Base-by-base conservation (phyloP, 2,888 invertebrate genomes). In the Ametastegia equiseti region DNA sequence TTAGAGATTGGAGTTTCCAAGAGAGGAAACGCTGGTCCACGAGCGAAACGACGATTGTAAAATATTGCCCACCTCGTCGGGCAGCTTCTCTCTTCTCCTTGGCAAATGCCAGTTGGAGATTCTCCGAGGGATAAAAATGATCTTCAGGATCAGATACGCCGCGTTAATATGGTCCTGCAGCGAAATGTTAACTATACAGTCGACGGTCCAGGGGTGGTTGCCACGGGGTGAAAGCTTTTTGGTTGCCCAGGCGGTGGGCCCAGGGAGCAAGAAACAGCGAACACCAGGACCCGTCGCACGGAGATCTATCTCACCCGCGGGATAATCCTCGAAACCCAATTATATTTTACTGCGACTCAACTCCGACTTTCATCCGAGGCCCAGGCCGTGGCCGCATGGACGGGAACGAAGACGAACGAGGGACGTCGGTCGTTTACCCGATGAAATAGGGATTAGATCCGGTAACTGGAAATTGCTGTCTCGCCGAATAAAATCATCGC, bases 301-400 rank as follows among this genome's bases (percentile, higher is more conserved):
- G 89, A 90, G 90, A 90, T 91, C 89, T 90, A 89, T 89, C 88
- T 88, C 88, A 88, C 88, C 89, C 89, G 88, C 89, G 88, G 90
- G 91, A 91, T 91, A 91, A 91, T 91, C 91, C 91, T 88, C 87
- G 88, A 91, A 91, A 91, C 90, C 90, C 90, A 91, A 91, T 91
- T 91, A 91, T 91, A 91, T 91, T 91, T 91, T 89, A 90, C 91
- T 90, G 90, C 91, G 89, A 91, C 89, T 91, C 90, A 88, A 89
- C 90, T 90, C 88, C 89, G 90, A 90, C 90, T 91, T 90, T 88
- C 89, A 89, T 88, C 88, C 87, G 84, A 83, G 84, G 42, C 42
- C 86, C 60, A 60, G 42, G 36, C 69, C 80, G 50, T 45, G 50
- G 69, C 50, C 69, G n/a, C n/a, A 60, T 84, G 81, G 86, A 84